Percentiles rank a stretch among this genome's conserved stretches.
phyloP scores from a whole-genome alignment of 2,113 vertebrate species.

The Garra rufa region DNA sequence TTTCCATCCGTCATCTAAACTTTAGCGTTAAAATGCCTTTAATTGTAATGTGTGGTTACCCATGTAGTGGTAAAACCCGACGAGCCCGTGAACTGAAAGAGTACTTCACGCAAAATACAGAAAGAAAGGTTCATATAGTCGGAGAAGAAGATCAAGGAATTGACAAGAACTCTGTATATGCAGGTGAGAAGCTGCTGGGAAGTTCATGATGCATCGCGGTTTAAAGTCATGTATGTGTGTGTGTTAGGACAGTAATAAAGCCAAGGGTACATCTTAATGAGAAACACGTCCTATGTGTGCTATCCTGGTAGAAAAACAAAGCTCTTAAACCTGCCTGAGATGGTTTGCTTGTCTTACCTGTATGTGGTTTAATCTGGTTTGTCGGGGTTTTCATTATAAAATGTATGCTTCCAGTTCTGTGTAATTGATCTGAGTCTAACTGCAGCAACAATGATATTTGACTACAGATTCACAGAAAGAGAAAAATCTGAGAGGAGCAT shows the following conservation, averaged over 20 bases:
- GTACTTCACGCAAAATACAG: conserved; percentile 69
- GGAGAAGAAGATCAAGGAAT: conserved; percentile 71
- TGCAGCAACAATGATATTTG: background rate
- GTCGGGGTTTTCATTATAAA: background rate
- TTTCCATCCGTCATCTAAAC: background rate
- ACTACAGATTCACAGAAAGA: conserved; percentile 80
- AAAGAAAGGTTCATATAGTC: conserved; percentile 76
- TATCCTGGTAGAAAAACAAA: conserved; percentile 10
- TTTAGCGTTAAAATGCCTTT: conserved; percentile 78
- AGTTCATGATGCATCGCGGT: background rate
- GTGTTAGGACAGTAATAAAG: background rate
- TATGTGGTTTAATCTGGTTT: background rate
- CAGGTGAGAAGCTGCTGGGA: conserved; percentile 68
- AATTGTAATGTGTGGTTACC: conserved; percentile 85
- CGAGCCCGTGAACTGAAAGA: conserved; percentile 80
- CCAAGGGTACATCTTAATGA: background rate
- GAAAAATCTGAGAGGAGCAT: conserved; percentile 74
- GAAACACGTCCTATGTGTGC: background rate
- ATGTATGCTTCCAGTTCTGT: background rate
- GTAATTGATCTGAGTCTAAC: background rate
- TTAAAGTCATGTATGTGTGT: background rate
- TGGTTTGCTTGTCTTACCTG: background rate
- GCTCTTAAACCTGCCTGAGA: background rate
- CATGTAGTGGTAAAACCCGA: conserved; percentile 86
- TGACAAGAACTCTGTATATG: conserved; percentile 76